These are phyloP conservation scores for Fundulus diaphanus DNA, from an alignment of 2,797 vertebrate species.

Conservation along the genomic window DNA sequence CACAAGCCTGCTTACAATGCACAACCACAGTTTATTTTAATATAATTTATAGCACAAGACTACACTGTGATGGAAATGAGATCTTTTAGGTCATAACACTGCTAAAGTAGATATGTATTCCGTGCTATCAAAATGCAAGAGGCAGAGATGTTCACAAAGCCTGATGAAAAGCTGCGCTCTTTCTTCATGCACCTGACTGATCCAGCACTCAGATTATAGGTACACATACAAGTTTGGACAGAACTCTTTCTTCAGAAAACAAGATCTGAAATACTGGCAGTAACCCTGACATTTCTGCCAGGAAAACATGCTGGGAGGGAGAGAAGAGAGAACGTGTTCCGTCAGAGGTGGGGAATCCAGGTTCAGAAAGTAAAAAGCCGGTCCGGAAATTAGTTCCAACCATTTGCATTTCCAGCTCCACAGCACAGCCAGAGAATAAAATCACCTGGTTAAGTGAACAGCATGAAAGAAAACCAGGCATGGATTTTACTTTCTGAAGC, in stretches of 20 bases:
- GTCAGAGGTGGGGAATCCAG: too few relatives aligned
- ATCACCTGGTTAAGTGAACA: too few relatives aligned
- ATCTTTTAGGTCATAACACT: not conserved
- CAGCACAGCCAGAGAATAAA: too few relatives aligned
- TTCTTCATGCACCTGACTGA: slow-evolving; percentile 53
- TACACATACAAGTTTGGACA: slow-evolving; percentile 72
- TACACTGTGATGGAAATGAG: not conserved
- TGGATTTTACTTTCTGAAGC: too few relatives aligned
- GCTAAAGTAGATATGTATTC: not conserved
- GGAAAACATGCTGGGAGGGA: slow-evolving; percentile 59
- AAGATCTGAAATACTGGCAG: slow-evolving; percentile 77
- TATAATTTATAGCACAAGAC: not conserved
- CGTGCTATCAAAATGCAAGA: slow-evolving; percentile 30
- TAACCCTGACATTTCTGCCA: slow-evolving; percentile 68
- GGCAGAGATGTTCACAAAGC: slow-evolving; percentile 28
- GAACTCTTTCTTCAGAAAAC: slow-evolving; percentile 56
- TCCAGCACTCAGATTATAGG: slow-evolving; percentile 70
- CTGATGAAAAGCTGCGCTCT: slow-evolving; percentile 52
- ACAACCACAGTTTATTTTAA: not conserved
- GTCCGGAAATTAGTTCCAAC: too few relatives aligned
- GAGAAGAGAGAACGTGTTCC: slow-evolving; percentile 38
- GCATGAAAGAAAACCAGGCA: too few relatives aligned
- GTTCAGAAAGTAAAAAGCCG: too few relatives aligned
- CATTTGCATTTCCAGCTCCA: too few relatives aligned
- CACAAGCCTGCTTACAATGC: slow-evolving; percentile 7